Conservation (phyloP, 2,797 vertebrate genomes). For the Lutjanus argentimaculatus region DNA sequence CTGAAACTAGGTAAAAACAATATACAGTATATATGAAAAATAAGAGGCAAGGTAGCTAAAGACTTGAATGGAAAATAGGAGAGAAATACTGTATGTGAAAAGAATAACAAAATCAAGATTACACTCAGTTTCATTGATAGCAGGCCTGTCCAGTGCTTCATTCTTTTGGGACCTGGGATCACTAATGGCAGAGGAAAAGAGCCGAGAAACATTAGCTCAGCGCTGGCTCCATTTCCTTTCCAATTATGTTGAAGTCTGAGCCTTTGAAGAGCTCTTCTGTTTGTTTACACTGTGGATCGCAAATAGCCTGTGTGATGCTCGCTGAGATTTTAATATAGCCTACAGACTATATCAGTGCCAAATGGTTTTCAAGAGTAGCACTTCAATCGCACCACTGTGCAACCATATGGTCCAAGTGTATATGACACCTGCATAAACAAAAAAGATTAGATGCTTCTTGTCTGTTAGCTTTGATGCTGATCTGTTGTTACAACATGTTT, state of each 20-base stretch:
- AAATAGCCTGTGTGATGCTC: constrained; percentile 69
- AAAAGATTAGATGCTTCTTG: constrained; percentile 12
- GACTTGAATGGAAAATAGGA: neutral
- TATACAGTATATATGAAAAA: neutral
- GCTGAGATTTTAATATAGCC: constrained; percentile 68
- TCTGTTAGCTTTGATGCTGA: constrained; percentile 16
- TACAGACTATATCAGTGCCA: constrained; percentile 50
- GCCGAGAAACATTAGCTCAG: constrained; percentile 66
- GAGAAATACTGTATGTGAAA: constrained; percentile 12
- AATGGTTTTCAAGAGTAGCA: constrained; percentile 53
- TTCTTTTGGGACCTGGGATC: constrained; percentile 65
- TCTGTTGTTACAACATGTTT: constrained; percentile 9
- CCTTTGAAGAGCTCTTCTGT: constrained; percentile 78
- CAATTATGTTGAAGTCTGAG: constrained; percentile 74
- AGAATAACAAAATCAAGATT: constrained; percentile 3
- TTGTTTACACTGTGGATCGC: constrained; percentile 75
- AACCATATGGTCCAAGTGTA: constrained; percentile 36
- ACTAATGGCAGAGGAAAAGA: constrained; percentile 70
- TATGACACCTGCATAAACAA: constrained; percentile 29
- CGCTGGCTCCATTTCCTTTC: constrained; percentile 77
- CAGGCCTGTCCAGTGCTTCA: constrained; percentile 50
- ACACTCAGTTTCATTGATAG: constrained; percentile 45
- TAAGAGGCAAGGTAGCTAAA: neutral
- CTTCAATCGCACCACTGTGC: constrained; percentile 40
- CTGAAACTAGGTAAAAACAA: neutral